Evolutionary conservation across 1,140 invertebrate species (phyloP), one percentile per base, ranked within the genome.

Genomic region (Oreohelix idahoensis): DNA sequence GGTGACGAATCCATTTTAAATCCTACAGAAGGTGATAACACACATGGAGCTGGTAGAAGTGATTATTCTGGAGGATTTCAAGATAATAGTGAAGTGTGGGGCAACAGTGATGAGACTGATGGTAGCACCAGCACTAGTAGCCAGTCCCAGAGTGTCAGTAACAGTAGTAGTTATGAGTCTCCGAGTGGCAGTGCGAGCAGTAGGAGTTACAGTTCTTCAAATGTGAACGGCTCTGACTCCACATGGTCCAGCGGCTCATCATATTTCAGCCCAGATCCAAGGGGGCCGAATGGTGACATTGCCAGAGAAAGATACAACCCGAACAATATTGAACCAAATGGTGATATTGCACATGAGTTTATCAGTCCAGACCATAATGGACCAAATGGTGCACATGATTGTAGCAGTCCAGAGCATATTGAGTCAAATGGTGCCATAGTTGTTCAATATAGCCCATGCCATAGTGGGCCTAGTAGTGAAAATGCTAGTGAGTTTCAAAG

Each of bases 251-350:
- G 42, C 29, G 53, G 49, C 29, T 49, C 39, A 11, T 78, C 75
- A 15, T 53, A 78, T 32, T 78, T 49, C 29, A 78, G 45, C 75
- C 75, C 75, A 4, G 29, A 36, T 23, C 75, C 29, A 29, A 35
- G 1, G 13, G 75, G 75, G 13, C 51, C 29, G 11, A 78, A 78
- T 63, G 75, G 75, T 20, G 49, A 53, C 26, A 78, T 53, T 36
- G 66, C 26, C 36, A 17, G n/a, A 63, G 73, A 45, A 15, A 8
- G 11, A 23, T 5, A 8, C 63, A 66, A 26, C 32, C 63, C 26
- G 5, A 35, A 15, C 5, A 23, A 23, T 70, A 10, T 17, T 35
- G 15, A 5, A 38, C 15, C 15, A 10, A 70, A 70, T 70, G 69
- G 15, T 36, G 69, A 8, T 70, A 35, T 70, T 35, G 4, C 29